Conservation (phyloP, 2,797 vertebrate genomes). For the Cuniculus paca region DNA sequence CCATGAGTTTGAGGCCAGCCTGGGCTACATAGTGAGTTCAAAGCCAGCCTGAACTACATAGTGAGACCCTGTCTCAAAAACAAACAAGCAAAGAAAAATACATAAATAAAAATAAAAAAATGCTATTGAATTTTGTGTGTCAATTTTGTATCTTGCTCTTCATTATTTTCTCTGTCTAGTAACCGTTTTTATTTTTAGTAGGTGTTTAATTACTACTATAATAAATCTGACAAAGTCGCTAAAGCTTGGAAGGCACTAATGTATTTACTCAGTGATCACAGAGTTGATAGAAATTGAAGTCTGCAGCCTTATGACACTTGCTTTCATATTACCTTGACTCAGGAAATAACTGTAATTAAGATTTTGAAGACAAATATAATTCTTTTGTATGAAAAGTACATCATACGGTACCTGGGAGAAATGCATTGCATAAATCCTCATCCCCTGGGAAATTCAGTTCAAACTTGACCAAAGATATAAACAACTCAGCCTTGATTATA, state of each 20-base stretch:
- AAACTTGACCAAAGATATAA: constrained; percentile 16
- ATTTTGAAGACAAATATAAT: constrained; percentile 31
- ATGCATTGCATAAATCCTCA: constrained; percentile 51
- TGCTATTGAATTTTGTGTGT: not conserved
- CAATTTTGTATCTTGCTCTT: not conserved
- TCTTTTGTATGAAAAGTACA: constrained; percentile 31
- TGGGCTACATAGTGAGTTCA: not conserved
- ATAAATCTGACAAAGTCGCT: constrained; percentile 25
- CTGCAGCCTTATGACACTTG: not conserved
- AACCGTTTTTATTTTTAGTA: constrained; percentile 58
- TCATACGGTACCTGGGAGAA: constrained; percentile 7
- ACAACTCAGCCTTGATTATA: constrained; percentile 26
- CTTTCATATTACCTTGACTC: not conserved
- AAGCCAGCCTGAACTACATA: not conserved
- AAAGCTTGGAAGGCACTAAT: constrained; percentile 11
- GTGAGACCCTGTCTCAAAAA: not conserved
- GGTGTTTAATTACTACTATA: constrained; percentile 13
- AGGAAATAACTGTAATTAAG: constrained; percentile 9
- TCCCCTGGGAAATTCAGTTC: not conserved
- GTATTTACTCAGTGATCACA: not conserved
- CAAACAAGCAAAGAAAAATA: no score
- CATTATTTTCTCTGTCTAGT: constrained; percentile 19
- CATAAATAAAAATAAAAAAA: not conserved
- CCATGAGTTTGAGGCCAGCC: not conserved
- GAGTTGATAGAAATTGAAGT: constrained; percentile 29